Base-by-base conservation (phyloP, 2,888 invertebrate species). In the Hypsopygia costalis region DNA sequence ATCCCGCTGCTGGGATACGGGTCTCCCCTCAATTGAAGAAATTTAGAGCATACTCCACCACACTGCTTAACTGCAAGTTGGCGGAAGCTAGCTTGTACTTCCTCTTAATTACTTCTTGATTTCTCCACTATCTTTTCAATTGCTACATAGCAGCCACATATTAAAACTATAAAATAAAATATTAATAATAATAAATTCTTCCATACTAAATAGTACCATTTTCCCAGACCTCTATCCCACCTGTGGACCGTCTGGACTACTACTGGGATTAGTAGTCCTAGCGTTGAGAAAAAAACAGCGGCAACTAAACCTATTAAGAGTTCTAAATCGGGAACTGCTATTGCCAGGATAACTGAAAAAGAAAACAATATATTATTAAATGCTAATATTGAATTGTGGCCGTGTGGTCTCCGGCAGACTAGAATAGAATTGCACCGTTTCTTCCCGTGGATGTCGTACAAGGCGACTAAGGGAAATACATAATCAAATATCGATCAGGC, bases 271-370 rank as follows among this genome's bases (percentile, higher is more conserved):
- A 93, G 87, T 8, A 95, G 89, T 0, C 97, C 97, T 37, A 93
- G 83, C 6, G 92, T 91, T 3, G 94, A 93, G 62, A 93, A 92
- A 59, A 93, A 93, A 6, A 93, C 90, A 1, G 97, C 94, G 1
- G 98, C 98, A 0, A 98, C 95, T 29, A 98, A 83, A 4, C 95
- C 94, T 49, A 98, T 97, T 47, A 98, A 93, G 0, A 96, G 91
- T 43, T 94, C 95, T 41, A 98, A 77, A 55, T 96, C 92, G 1
- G 97, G 97, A 16, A 98, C 94, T 3, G 93, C 91, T 1, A 93
- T 91, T 0, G 96, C 41, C 46, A 46, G 16, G 92, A 91, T 44
- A 8, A 51, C 51, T 51, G 43, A 25, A 32, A 36, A 31, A 6
- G 36, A 36, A 28, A 8, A 34, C 2, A 32, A 32, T 9, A 12